phyloP scores from a whole-genome alignment of 2,113 vertebrate genomes.

The Colinus virginianus region DNA sequence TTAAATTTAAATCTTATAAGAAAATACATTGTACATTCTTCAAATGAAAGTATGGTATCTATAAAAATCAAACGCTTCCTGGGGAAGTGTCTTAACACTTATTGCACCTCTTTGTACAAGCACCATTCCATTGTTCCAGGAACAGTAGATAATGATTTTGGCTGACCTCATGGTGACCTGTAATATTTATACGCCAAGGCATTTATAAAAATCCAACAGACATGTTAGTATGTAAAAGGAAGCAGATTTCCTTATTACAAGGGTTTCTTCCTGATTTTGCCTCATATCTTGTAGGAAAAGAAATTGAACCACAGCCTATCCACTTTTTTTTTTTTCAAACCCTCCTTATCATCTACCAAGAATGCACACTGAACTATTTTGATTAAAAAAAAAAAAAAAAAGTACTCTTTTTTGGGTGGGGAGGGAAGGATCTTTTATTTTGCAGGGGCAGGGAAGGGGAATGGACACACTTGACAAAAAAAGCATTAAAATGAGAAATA shows the following conservation, averaged over 20 bases:
- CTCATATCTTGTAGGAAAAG: constrained; percentile 58
- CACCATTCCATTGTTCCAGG: constrained; percentile 44
- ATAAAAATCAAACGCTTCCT: constrained; percentile 59
- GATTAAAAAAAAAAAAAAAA: not conserved
- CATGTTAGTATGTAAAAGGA: constrained; percentile 71
- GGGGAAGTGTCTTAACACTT: constrained; percentile 38
- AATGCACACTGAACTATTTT: not conserved
- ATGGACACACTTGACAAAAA: not conserved
- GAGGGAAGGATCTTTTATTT: not conserved
- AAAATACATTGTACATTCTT: not conserved
- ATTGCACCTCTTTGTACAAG: constrained; percentile 48
- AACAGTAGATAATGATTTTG: constrained; percentile 47
- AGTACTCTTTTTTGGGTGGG: rapidly evolving
- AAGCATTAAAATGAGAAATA: not conserved
- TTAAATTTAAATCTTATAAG: not conserved
- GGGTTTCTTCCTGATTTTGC: constrained; percentile 75
- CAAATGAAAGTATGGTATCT: constrained; percentile 24
- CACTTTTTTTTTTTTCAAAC: not conserved
- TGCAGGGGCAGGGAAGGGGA: rapidly evolving
- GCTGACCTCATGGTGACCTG: constrained; percentile 68
- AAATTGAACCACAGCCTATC: not conserved
- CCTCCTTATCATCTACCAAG: not conserved
- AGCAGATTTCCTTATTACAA: constrained; percentile 71
- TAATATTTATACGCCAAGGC: constrained; percentile 55
- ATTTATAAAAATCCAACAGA: constrained; percentile 59